Evolutionary conservation across 1,140 invertebrate genomes (phyloP).

Genomic region (Pseudomyrmex flavicornis): DNA sequence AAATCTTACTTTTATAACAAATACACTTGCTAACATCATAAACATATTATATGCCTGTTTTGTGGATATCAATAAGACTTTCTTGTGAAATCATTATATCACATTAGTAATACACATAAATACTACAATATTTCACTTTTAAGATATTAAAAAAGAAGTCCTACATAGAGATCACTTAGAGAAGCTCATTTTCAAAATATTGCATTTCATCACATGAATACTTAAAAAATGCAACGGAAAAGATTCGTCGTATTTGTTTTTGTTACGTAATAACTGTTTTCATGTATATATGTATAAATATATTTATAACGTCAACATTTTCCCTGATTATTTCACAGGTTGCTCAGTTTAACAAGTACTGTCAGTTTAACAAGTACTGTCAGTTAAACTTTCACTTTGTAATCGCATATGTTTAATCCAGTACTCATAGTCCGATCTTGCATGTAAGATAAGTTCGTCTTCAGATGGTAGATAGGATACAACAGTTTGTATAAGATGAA

Average conservation of each 20-base stretch:
- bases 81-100: slow-evolving; percentile 41
- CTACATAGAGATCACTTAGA: slow-evolving; percentile 30
- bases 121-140: neutral
- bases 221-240: slow-evolving; percentile 44
- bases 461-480: too few species aligned
- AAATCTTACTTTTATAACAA: slow-evolving; percentile 3
- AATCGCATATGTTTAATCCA: neutral
- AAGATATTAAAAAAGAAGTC: neutral
- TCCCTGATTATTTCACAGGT: slow-evolving; percentile 43
- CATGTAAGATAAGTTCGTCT: too few species aligned
- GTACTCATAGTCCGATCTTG: too few species aligned
- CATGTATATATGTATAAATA: slow-evolving; percentile 16
- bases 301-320: slow-evolving; percentile 22
- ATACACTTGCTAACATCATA: slow-evolving; percentile 12
- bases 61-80: slow-evolving; percentile 36
- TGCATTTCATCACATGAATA: slow-evolving; percentile 37
- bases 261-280: neutral
- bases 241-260: slow-evolving; percentile 18
- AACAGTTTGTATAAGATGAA: too few species aligned
- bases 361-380: slow-evolving; percentile 27
- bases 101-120: slow-evolving; percentile 22
- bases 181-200: slow-evolving; percentile 46
- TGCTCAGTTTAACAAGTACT: slow-evolving; percentile 11
- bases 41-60: slow-evolving; percentile 29
- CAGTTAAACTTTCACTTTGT: slow-evolving; percentile 29